Conservation (phyloP, 2,888 invertebrate genomes). For the Dexiosoma caninum region DNA sequence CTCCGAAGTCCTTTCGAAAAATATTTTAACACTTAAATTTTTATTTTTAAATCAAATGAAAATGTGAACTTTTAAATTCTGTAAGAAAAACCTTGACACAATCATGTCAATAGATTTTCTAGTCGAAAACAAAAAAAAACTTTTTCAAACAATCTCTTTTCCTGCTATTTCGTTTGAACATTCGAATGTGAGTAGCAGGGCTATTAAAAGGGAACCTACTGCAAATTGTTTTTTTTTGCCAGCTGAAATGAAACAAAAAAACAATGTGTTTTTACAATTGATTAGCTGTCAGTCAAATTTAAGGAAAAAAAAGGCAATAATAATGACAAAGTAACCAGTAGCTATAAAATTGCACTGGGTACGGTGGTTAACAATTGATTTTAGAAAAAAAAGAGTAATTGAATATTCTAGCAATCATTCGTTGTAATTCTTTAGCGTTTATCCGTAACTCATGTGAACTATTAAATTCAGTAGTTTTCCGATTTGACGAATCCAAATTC, state of each 20-base stretch:
- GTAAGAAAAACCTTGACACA: neutral
- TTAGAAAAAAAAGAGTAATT: neutral
- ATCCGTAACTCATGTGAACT: neutral
- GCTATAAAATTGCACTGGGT: slow-evolving; percentile 1
- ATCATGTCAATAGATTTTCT: neutral
- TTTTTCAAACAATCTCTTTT: neutral
- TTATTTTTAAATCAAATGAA: neutral
- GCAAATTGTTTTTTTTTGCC: neutral
- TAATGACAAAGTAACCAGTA: slow-evolving; percentile 25
- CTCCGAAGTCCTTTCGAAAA: no score
- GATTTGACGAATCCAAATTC: no score
- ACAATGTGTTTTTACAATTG: slow-evolving; percentile 13
- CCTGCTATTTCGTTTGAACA: neutral
- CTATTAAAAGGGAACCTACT: neutral
- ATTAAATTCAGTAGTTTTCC: no score
- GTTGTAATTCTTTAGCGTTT: neutral
- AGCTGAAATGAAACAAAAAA: neutral
- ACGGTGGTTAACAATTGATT: no score
- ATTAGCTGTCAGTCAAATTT: slow-evolving; percentile 29
- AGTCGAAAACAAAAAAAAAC: neutral
- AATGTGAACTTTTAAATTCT: neutral
- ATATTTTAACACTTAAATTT: neutral
- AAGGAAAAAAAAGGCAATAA: neutral
- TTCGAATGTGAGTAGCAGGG: neutral
- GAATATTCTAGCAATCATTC: neutral